Percentiles rank a stretch among this genome's conserved stretches.
Conservation (phyloP, 2,113 vertebrate species). For the Nipponia nippon region DNA sequence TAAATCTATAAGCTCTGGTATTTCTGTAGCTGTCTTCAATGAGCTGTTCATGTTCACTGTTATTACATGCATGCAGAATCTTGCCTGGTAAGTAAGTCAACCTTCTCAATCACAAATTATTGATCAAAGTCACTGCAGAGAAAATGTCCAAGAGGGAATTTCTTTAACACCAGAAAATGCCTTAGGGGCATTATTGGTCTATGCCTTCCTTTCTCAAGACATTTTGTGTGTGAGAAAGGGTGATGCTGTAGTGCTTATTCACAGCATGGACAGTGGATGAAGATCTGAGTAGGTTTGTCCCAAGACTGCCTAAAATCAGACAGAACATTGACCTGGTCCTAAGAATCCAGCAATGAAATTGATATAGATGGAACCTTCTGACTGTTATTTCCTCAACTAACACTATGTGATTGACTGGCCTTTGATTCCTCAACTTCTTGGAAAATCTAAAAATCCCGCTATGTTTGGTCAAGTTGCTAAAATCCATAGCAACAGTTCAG, state of each 20-base stretch:
- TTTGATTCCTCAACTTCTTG: neutral
- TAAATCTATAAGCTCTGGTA: neutral
- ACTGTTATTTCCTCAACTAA: neutral
- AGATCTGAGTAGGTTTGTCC: neutral
- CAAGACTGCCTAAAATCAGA: neutral
- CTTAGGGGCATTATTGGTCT: neutral
- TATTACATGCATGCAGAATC: neutral
- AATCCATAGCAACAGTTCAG: neutral
- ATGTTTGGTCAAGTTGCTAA: neutral
- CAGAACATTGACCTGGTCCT: neutral
- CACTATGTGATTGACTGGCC: neutral
- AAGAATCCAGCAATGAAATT: neutral
- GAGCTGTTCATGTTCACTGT: neutral
- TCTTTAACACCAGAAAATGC: neutral
- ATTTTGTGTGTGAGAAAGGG: neutral
- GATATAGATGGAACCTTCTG: neutral
- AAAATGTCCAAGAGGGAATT: neutral
- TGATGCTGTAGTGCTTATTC: neutral
- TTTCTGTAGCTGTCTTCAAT: neutral
- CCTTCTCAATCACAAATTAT: neutral
- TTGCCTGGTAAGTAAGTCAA: neutral
- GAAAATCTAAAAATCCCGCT: neutral
- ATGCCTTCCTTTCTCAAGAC: neutral
- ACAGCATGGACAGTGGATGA: rapidly evolving
- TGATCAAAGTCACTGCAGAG: neutral